Evolutionary conservation across 2,888 invertebrate species (phyloP), one percentile per base, ranked within the genome.

Genomic region (Pemphredon lugubris): DNA sequence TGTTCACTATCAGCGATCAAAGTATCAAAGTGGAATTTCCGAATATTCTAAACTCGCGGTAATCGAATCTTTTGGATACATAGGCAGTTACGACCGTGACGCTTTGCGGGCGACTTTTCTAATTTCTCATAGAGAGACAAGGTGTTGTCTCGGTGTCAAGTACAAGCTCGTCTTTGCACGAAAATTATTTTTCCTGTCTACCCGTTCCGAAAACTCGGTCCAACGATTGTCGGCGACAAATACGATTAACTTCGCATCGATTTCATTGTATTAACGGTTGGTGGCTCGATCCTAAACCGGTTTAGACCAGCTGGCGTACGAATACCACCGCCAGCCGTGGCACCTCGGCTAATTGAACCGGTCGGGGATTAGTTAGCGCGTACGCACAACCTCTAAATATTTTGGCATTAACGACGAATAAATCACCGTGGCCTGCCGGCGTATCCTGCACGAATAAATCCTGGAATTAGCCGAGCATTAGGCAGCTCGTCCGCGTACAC

Each of bases 381-480:
- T 77, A 72, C 71, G 58, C 74, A 65, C 79, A 67, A 75, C 78
- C 82, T 79, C 82, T 79, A 86, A 86, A 86, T 85, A 85, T 86
- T 86, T 84, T 84, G 84, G 83, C 82, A 79, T 83, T 76, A 78
- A 74, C 71, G 73, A 51, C 60, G 72, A 81, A 78, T 78, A 75
- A 80, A 82, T 82, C 83, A 81, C 65, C 67, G 64, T 39, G 34
- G 37, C 37, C 45, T 30, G 42, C 11, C 18, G 44, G 44, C 39
- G 47, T 47, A 60, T 58, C 55, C 53, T 20, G 54, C 58, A 32
- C 55, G 51, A 75, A 80, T 80, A 80, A 80, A 81, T 78, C 64
- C 47, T 71, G 68, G 78, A 75, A 75, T 81, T 81, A 81, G 77
- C 53, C 34, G 67, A 60, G 68, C 48, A 63, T 66, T 73, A 71